These are phyloP conservation scores for Zingel zingel DNA, from an alignment of 2,113 vertebrate species.

Conservation along the genomic window DNA sequence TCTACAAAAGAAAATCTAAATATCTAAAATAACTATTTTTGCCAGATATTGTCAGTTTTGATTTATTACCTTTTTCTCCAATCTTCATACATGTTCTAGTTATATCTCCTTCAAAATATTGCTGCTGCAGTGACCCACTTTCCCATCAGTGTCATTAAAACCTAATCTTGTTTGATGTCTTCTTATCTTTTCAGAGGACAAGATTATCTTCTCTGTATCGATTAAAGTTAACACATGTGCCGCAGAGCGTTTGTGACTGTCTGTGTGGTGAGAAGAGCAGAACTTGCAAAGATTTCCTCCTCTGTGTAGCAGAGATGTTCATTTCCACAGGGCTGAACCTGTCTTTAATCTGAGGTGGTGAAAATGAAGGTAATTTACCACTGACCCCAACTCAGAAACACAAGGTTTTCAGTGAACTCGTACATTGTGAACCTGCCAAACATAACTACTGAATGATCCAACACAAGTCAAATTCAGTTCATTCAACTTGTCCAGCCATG, in stretches of 20 bases:
- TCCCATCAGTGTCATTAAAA: constrained; percentile 39
- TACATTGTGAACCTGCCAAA: too few species aligned
- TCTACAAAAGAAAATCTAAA: too few species aligned
- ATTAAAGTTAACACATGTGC: constrained; percentile 30
- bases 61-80: constrained; percentile 9
- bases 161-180: constrained; percentile 29
- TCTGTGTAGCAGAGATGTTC: not conserved
- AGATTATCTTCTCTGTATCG: constrained; percentile 51
- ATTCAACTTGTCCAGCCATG: too few species aligned
- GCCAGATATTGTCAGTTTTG: not conserved
- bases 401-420: too few species aligned
- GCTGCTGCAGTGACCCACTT: constrained; percentile 51
- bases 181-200: constrained; percentile 55
- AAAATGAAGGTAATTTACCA: not conserved
- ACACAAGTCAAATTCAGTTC: too few species aligned
- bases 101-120: not conserved
- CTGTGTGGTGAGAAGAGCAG: not conserved
- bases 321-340: not conserved
- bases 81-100: not conserved
- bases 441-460: too few species aligned
- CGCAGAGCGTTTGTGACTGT: not conserved
- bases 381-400: not conserved
- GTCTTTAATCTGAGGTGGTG: not conserved
- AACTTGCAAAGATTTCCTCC: not conserved
- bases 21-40: not conserved